These are phyloP conservation scores for Cephus runcator DNA, from an alignment of 2,888 invertebrate species.

Conservation along the genomic window DNA sequence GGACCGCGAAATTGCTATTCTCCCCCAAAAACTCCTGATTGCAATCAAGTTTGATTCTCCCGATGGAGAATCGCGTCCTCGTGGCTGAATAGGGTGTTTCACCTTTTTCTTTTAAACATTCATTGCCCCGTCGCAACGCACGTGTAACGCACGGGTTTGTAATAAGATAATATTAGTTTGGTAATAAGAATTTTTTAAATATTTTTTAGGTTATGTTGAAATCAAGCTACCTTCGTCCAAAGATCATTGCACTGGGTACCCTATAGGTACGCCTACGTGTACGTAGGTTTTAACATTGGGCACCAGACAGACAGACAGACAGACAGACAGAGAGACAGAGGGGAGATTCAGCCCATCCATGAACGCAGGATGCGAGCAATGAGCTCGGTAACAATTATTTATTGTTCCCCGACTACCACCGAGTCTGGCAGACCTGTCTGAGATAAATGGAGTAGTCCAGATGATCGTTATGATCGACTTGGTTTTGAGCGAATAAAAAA, in stretches of 20 bases:
- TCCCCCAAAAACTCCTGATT: conserved; percentile 41
- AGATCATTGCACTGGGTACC: not conserved
- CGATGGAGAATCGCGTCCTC: not conserved
- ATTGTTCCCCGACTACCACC: conserved; percentile 55
- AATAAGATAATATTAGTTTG: not conserved
- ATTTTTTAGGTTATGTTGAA: not conserved
- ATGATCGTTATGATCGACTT: not conserved
- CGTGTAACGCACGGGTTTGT: not conserved
- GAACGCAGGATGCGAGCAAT: conserved; percentile 63
- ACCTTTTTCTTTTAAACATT: not conserved
- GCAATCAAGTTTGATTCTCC: conserved; percentile 49
- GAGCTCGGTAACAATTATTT: conserved; percentile 62
- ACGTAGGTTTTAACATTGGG: not conserved
- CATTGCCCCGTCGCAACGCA: not conserved
- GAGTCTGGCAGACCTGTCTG: conserved; percentile 37
- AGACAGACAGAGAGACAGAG: conserved; percentile 52
- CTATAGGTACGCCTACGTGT: not conserved
- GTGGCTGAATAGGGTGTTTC: not conserved
- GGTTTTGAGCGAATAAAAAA: not conserved
- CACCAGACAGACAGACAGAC: conserved; percentile 48
- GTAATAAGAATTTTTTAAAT: not conserved
- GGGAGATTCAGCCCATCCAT: conserved; percentile 47
- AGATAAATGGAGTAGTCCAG: not conserved
- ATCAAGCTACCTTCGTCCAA: too few species aligned
- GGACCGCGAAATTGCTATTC: not conserved